Evolutionary conservation across 2,888 invertebrate genomes (phyloP), one percentile per base, ranked within the genome.

Genomic region (Taphrorychus bicolor): DNA sequence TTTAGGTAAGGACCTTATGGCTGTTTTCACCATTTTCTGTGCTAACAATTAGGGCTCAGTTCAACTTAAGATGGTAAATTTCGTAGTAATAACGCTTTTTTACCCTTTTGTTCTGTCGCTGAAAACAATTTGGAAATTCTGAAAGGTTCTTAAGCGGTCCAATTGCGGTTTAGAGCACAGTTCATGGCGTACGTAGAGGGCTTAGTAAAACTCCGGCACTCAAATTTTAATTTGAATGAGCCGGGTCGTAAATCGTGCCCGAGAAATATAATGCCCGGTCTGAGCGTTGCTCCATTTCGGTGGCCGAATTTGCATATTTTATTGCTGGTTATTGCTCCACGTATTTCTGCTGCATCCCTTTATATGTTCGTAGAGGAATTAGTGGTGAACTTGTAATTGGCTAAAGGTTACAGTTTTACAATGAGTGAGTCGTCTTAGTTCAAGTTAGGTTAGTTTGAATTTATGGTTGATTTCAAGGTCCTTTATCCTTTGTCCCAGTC

Each of bases 211-310:
- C 58, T 64, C 58, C 76, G 78, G 78, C 77, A 78, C 79, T 80
- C 80, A 80, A 80, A 81, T 80, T 81, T 81, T 80, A 81, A 81
- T 81, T 80, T 80, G 80, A 80, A 81, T 79, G 80, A 79, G 78
- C 77, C 73, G 73, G 70, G 76, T 73, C 74, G 77, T 81, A 81
- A 81, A 81, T 81, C 75, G 73, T 72, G 69, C 72, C 76, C 76
- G 77, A 77, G 79, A 80, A 80, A 80, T 80, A 80, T 80, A 80
- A 80, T 77, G 79, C 79, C 23, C 23, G 77, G 77, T 76, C 76
- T 74, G 77, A 77, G 76, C 76, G 77, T 77, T 78, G 77, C 77
- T 41, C 80, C 79, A 79, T 79, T 79, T 80, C 79, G 78, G 77
- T 71, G 74, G 78, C 79, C 78, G 78, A 81, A 81, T 82, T 82